phyloP scores from a whole-genome alignment of 2,888 invertebrate species.

The Lasioglossum oenotherae region DNA sequence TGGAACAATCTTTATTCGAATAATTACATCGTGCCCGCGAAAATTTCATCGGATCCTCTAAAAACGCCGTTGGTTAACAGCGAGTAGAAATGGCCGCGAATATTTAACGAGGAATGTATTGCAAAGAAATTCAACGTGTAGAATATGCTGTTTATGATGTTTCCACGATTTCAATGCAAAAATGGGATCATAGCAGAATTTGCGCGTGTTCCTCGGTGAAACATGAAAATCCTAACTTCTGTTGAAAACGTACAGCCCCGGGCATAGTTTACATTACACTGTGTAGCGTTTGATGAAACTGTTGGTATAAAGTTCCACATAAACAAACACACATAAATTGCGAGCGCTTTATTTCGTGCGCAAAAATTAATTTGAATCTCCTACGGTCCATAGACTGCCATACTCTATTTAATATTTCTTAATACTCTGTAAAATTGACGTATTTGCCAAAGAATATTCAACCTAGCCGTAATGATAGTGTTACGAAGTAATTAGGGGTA shows the following conservation, averaged over 20 bases:
- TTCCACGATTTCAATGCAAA: background rate
- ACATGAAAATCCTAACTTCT: background rate
- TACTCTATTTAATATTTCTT: background rate
- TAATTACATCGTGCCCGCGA: conserved; percentile 3
- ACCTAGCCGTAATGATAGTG: background rate
- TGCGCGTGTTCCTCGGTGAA: background rate
- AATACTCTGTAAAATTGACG: background rate
- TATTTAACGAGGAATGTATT: background rate
- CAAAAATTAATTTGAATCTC: background rate
- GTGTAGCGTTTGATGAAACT: background rate
- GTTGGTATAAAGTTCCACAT: background rate
- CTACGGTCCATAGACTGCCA: background rate
- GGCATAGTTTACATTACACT: background rate
- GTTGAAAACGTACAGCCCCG: background rate
- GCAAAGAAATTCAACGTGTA: conserved; percentile 1
- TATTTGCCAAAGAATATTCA: background rate
- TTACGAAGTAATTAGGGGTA: background rate
- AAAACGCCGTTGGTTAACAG: background rate
- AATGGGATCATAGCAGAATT: background rate
- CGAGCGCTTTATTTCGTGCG: background rate
- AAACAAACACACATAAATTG: background rate
- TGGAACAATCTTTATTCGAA: conserved; percentile 2
- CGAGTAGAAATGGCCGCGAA: background rate
- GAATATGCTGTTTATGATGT: background rate
- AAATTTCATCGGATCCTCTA: background rate